Evolutionary conservation across 1,140 invertebrate genomes (phyloP).

Genomic region (Gonatopus flavifemur): DNA sequence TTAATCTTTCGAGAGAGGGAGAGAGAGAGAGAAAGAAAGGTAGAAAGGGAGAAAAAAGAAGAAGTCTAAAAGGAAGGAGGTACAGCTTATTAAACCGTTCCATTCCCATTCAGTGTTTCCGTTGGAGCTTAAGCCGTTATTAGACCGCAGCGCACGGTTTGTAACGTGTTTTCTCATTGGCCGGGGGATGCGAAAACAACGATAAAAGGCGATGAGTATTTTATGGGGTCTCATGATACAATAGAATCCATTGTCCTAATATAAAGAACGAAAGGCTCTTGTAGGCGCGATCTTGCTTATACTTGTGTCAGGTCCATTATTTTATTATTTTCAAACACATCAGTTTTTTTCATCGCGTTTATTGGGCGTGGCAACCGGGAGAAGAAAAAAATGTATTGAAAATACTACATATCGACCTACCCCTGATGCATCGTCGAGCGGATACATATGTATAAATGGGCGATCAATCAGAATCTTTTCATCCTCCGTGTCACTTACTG

Average conservation of each 20-base stretch:
- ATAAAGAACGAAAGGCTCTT: no score
- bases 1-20: constrained; percentile 26
- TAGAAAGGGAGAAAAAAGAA: constrained; percentile 5
- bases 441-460: no score
- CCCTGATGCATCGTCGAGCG: constrained; percentile 30
- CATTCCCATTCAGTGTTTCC: constrained; percentile 52
- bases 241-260: constrained; percentile 45
- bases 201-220: constrained; percentile 59
- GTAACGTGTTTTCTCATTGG: constrained; percentile 37
- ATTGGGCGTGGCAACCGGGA: constrained; percentile 38
- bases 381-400: constrained; percentile 38
- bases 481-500: no score
- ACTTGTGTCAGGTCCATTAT: constrained; percentile 48
- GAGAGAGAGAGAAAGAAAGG: background rate
- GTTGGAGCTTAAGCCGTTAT: constrained; percentile 42
- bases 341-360: constrained; percentile 13
- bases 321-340: constrained; percentile 54
- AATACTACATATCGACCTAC: constrained; percentile 29
- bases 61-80: constrained; percentile 23
- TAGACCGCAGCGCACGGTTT: constrained; percentile 25
- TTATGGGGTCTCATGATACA: constrained; percentile 51
- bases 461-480: no score
- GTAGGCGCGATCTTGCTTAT: no score
- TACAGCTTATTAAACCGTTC: constrained; percentile 44
- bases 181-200: constrained; percentile 50